phyloP scores from a whole-genome alignment of 2,888 invertebrate genomes.

The Ophioninae sp. region DNA sequence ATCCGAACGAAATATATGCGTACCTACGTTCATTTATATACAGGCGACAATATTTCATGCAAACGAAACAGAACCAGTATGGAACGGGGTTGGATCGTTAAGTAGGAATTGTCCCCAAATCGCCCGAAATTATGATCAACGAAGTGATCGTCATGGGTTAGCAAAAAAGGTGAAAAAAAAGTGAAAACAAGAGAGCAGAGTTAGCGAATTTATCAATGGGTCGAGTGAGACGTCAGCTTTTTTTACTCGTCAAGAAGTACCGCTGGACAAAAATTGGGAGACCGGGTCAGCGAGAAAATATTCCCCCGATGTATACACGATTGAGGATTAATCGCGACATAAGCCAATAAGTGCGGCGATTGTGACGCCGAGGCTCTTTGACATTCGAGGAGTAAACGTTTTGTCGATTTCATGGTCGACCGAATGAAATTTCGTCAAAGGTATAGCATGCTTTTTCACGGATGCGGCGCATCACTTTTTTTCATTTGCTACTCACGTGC shows the following conservation, averaged over 20 bases:
- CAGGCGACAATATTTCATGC: too few species aligned
- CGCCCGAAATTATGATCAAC: too few species aligned
- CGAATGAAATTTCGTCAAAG: conserved; percentile 14
- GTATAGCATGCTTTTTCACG: not conserved
- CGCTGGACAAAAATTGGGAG: conserved; percentile 26
- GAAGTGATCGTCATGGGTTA: too few species aligned
- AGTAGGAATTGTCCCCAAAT: too few species aligned
- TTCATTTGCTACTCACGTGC: not conserved
- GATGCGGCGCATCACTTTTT: not conserved
- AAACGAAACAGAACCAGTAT: too few species aligned
- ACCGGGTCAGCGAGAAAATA: conserved; percentile 40
- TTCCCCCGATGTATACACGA: not conserved
- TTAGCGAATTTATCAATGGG: not conserved
- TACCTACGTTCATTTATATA: too few species aligned
- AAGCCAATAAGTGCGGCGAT: conserved; percentile 4
- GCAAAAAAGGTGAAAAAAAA: conserved; percentile 6
- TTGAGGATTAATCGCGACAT: not conserved
- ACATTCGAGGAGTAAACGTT: conserved; percentile 47
- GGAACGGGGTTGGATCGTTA: too few species aligned
- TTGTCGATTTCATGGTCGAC: conserved; percentile 35
- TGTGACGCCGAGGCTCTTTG: conserved; percentile 23
- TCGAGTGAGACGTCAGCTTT: conserved; percentile 24
- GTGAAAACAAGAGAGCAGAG: not conserved
- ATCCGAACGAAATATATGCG: too few species aligned
- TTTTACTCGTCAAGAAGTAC: conserved; percentile 5